Evolutionary conservation across 2,797 vertebrate species (phyloP).

Genomic region (Sebastes variabilis): DNA sequence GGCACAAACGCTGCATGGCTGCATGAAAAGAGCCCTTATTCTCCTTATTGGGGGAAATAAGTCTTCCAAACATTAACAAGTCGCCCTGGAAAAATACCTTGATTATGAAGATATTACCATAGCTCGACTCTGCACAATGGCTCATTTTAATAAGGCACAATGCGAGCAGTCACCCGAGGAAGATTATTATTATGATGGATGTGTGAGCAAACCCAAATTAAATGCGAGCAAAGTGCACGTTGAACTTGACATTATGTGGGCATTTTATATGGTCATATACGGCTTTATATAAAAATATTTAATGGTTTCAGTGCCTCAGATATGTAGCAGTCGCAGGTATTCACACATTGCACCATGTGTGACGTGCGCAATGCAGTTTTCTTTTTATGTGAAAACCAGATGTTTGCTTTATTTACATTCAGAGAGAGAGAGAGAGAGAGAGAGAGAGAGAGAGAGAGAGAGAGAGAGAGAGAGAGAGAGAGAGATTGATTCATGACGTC

Average conservation of each 20-base stretch:
- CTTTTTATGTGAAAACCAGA: constrained; percentile 89
- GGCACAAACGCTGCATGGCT: constrained; percentile 83
- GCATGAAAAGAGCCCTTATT: constrained; percentile 82
- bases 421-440: constrained; percentile 40
- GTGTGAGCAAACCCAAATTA: constrained; percentile 22
- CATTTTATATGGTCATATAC: background rate
- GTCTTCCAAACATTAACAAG: constrained; percentile 82
- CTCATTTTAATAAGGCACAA: constrained; percentile 69
- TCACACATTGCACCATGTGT: constrained; percentile 45
- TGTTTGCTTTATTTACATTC: constrained; percentile 92
- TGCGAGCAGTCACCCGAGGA: constrained; percentile 39
- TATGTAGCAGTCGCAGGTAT: constrained; percentile 50
- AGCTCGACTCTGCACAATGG: constrained; percentile 67
- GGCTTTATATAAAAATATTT: background rate
- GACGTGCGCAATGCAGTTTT: constrained; percentile 56
- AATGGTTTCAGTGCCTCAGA: constrained; percentile 3
- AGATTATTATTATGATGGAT: constrained; percentile 59
- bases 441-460: constrained; percentile 13
- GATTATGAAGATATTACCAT: constrained; percentile 79
- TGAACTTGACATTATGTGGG: background rate
- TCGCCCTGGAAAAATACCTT: constrained; percentile 75
- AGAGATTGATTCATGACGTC: constrained; percentile 76
- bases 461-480: constrained; percentile 7
- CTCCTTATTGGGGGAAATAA: constrained; percentile 70
- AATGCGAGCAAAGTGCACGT: background rate